Conservation (phyloP, 2,113 vertebrate genomes). For the Tringa solitaria region DNA sequence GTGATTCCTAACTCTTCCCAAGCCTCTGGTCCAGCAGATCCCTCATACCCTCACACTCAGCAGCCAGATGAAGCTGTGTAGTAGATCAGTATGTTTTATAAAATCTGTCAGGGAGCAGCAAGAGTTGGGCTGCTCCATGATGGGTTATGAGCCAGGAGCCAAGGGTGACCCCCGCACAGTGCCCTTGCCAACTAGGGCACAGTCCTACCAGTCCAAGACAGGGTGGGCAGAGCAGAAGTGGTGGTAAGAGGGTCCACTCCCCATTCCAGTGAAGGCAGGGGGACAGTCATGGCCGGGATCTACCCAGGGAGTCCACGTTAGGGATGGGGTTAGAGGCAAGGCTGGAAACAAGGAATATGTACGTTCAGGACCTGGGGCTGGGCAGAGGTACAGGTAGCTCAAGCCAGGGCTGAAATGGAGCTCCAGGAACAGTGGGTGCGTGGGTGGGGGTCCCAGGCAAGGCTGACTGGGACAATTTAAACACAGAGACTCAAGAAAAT, state of each 20-base stretch:
- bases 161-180: not conserved
- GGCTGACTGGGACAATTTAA: not conserved
- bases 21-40: not conserved
- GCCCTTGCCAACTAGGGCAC: not conserved
- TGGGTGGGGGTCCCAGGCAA: not conserved
- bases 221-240: not conserved
- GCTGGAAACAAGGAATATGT: not conserved
- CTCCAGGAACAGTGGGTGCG: not conserved
- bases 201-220: not conserved
- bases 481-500: not conserved
- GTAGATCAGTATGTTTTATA: not conserved
- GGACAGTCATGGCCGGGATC: not conserved
- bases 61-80: not conserved
- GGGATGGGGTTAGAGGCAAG: not conserved
- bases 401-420: not conserved
- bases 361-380: not conserved
- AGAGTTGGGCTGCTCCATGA: not conserved
- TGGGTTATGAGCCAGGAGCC: not conserved
- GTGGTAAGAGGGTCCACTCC: fast-evolving
- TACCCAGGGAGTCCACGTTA: not conserved
- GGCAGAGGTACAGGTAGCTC: not conserved
- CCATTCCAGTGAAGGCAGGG: not conserved
- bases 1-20: not conserved
- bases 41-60: not conserved
- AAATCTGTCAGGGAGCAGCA: not conserved